Evolutionary conservation across 53 echinoderm and acorn worm genomes (phyloP), one percentile per base, ranked within the genome.

Genomic region (Patiria pectinifera): DNA sequence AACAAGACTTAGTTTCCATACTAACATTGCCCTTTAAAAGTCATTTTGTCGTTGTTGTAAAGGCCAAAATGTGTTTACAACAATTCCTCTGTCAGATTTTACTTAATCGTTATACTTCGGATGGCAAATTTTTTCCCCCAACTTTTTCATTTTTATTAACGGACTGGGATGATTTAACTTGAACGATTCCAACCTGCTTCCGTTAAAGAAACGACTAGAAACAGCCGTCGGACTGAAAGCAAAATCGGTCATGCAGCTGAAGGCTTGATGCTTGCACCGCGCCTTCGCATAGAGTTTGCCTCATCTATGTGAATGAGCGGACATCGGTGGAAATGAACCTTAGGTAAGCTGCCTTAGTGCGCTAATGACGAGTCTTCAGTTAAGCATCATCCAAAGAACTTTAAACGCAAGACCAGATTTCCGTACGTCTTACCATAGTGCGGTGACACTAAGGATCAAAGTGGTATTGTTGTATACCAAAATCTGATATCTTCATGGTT

Each of bases 201-300:
- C 26, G 63, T 26, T 83, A 5, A 2, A 6, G 62, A 66, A 45
- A 85, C 22, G 22, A 24, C n/a, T 43, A 26, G 85, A 22, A 86
- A 86, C 86, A 86, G 86, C 75, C 86, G 86, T 86, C 25, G 75
- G 49, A 9, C 12, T 43, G 16, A 71, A 43, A 22, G 44, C 22
- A 72, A 35, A 71, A 59, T 75, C 58, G 86, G 86, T 75, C 86
- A 86, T 75, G 86, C 86, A 86, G 86, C 72, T 35, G 35, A 86
- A 15, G 13, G 8, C 15, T 24, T 35, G 26, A 22, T 12, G 48
- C 71, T 71, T 48, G 85, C 69, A n/a, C 24, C 71, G 85, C 69
- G 47, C 24, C 71, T 18, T 53, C 16, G 72, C 48, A 45, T 44
- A 45, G 69, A 23, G 75, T 72, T 85, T 46, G 75, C 48, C 71